Evolutionary conservation across 2,797 vertebrate species (phyloP).

Genomic region (Scleropages formosus): DNA sequence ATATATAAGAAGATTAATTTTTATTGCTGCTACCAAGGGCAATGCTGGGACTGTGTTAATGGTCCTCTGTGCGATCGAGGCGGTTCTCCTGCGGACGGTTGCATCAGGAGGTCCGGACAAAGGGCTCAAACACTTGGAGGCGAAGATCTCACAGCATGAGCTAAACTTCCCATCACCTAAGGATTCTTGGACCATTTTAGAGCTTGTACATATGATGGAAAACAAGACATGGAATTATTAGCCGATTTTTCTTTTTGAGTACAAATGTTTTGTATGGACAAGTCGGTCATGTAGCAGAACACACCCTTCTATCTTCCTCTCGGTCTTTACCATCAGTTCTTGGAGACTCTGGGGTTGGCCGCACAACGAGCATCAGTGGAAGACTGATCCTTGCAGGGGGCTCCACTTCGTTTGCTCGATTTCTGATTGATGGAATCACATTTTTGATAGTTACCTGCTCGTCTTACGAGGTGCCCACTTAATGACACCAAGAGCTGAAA

Average conservation of each 20-base stretch:
- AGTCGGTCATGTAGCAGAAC: constrained; percentile 67
- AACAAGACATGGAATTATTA: not conserved
- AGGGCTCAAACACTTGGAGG: constrained; percentile 18
- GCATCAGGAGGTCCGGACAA: constrained; percentile 4
- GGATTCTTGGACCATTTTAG: not conserved
- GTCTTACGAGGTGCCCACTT: too few species aligned
- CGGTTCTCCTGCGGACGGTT: not conserved
- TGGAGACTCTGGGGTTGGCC: constrained; percentile 39
- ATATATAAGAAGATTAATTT: constrained; percentile 52
- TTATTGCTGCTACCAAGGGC: constrained; percentile 65
- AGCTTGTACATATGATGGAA: not conserved
- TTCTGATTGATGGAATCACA: too few species aligned
- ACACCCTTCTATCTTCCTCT: constrained; percentile 37
- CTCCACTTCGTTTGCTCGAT: too few species aligned
- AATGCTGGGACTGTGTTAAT: not conserved
- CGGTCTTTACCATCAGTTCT: too few species aligned
- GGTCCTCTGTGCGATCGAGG: constrained; percentile 11
- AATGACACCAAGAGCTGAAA: too few species aligned
- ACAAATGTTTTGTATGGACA: constrained; percentile 5
- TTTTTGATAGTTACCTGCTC: too few species aligned
- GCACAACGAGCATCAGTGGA: constrained; percentile 30
- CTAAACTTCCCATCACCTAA: not conserved
- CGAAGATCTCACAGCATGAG: not conserved
- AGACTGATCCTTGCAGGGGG: constrained; percentile 30
- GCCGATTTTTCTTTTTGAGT: not conserved